Conservation (phyloP, 1,140 invertebrate genomes). For the Nasonia giraulti region DNA sequence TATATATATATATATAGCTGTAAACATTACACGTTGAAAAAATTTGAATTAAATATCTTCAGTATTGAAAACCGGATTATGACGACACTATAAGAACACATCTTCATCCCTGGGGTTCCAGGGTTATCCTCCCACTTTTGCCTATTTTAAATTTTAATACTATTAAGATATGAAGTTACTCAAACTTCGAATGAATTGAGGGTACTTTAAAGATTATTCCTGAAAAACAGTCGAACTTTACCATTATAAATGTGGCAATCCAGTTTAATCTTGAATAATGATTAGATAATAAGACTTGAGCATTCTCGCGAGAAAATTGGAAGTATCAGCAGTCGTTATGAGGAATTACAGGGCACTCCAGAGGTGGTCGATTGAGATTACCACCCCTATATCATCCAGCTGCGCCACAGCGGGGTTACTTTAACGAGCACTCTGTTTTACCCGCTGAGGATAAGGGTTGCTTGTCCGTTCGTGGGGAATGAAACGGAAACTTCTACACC, state of each 20-base stretch:
- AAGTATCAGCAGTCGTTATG: slow-evolving; percentile 58
- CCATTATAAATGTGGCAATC: background rate
- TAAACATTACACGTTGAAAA: too few species aligned
- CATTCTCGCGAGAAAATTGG: background rate
- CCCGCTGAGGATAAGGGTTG: slow-evolving; percentile 64
- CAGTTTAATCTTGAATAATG: background rate
- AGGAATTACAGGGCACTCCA: slow-evolving; percentile 55
- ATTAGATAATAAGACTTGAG: background rate
- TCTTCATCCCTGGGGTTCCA: too few species aligned
- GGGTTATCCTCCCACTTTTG: too few species aligned
- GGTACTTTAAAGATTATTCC: too few species aligned
- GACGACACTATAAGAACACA: too few species aligned
- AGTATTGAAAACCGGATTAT: too few species aligned
- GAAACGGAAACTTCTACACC: slow-evolving; percentile 64
- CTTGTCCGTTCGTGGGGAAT: slow-evolving; percentile 50
- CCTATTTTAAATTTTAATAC: too few species aligned
- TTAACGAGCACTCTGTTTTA: slow-evolving; percentile 65
- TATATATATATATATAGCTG: too few species aligned
- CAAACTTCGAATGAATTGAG: too few species aligned
- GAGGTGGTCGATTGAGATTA: slow-evolving; percentile 45
- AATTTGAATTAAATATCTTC: too few species aligned
- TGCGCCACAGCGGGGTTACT: slow-evolving; percentile 19
- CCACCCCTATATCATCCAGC: slow-evolving; percentile 44
- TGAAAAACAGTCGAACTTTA: too few species aligned
- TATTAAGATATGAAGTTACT: too few species aligned